phyloP scores from a whole-genome alignment of 2,113 vertebrate genomes.

The Edolisoma coerulescens region DNA sequence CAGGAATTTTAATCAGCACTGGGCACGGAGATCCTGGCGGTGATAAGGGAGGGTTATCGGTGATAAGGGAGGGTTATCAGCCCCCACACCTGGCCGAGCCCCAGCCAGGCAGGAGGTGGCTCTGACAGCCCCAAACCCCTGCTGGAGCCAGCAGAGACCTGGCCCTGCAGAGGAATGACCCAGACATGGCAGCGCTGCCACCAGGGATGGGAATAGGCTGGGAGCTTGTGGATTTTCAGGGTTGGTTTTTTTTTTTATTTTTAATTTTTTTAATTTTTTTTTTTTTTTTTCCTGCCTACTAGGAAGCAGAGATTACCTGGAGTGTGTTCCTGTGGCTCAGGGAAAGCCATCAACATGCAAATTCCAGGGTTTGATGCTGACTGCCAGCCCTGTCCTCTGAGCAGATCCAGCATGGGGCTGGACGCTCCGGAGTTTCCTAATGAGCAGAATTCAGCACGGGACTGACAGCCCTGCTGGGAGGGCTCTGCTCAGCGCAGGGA shows the following conservation, averaged over 20 bases:
- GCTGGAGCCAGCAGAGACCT: neutral
- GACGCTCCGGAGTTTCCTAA: neutral
- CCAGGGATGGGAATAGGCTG: neutral
- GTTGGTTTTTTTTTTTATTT: neutral
- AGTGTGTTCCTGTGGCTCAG: neutral
- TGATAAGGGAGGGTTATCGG: neutral
- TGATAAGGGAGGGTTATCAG: no score
- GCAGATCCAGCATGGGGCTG: neutral
- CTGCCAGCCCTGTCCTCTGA: neutral
- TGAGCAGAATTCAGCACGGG: neutral
- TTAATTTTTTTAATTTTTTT: neutral
- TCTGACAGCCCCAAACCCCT: neutral
- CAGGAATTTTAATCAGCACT: neutral
- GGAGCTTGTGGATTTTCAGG: neutral
- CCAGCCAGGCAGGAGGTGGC: neutral
- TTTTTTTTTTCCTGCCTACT: neutral
- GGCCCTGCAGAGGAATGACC: no score
- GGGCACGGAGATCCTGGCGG: neutral
- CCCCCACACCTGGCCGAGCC: neutral
- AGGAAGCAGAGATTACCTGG: neutral
- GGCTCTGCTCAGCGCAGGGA: neutral
- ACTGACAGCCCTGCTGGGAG: neutral
- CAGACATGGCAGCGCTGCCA: rapidly evolving
- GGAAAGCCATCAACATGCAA: neutral
- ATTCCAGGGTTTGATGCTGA: neutral